Base-by-base conservation (phyloP, 2,113 vertebrate genomes). In the Empidonax traillii region DNA sequence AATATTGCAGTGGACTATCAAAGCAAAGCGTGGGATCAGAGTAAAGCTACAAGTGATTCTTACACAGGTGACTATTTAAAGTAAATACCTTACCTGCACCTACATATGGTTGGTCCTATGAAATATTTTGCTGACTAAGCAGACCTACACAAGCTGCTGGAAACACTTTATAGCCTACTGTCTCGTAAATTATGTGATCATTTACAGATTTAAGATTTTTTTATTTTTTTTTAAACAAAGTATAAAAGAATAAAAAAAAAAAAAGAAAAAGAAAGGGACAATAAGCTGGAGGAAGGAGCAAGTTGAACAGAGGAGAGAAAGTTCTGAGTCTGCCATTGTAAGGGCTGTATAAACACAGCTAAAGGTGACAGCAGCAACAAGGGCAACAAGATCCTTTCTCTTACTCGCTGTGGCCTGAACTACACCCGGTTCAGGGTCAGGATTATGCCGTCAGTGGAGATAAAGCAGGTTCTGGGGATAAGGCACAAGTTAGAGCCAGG, bases 31-130 rank as follows among this genome's bases (percentile, higher is more conserved):
- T 49, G 55, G 28, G 31, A 52, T 69, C 21, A 75, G 30, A 31
- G 16, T 51, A 63, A 74, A 68, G 24, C 35, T 83, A 69, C 44
- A 71, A 80, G 31, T 75, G 19, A 12, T 63, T 69, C 37, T 37
- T 35, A 8, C 14, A 15, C 5, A 58, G 44, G 14, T 63, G 39
- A 31, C 18, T 52, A 51, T 30, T 27, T 51, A 10, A 46, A 56
- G 24, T 21, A 35, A 22, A 41, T 44, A 14, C 4, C 5, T 58
- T 37, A 52, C 10, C 14, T 0, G 1, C 5, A 8, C 6, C 9
- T 37, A 13, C 3, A 13, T 35, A 9, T 12, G 10, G 21, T 39
- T 52, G 37, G 68, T 75, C 49, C 31, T 58, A 8, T 33, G 30
- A 46, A 7, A 25, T 61, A 27, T 27, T 73, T 24, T 61, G 41